Evolutionary conservation across 2,113 vertebrate genomes (phyloP), one percentile per base, ranked within the genome.

Genomic region (Irena cyanogastra): DNA sequence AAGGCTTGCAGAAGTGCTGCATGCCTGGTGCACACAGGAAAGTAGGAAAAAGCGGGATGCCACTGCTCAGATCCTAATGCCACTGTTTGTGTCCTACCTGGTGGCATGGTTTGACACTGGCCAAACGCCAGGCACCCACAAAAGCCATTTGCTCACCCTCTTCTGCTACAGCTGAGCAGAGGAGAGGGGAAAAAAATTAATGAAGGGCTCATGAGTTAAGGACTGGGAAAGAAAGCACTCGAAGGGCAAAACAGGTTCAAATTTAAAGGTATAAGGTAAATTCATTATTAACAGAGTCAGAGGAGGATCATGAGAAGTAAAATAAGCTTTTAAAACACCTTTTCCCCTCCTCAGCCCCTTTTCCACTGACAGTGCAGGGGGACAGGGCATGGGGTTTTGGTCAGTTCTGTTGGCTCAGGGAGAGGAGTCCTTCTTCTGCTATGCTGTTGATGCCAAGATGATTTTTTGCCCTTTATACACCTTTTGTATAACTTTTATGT

Each of bases 51-150:
- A 3, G 24, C 24, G 35, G 1, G 8, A 39, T 41, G 41, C 16
- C 41, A n/a, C 52, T 47, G 28, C 8, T 30, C 1, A 1, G 7
- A 20, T 5, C 56, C 78, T 7, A 3, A 41, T 28, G 24, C 9
- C 27, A n/a, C 47, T 33, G 22, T 19, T 11, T 1, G 1, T 19
- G 22, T 7, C 63, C 27, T 52, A 20, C 7, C 0, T 37, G n/a
- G 20, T 23, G 26, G 17, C 20, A 23, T 13, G 33, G 54, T 47
- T 75, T 59, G n/a, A 47, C 33, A 30, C 18, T 35, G 42, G 41
- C 42, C 41, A 45, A 57, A 74, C 3, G 8, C 53, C 19, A 75
- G 53, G 41, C 53, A 45, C 41, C 18, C 33, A 75, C 24, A 21
- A 17, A 75, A 59, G 54, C 35, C 2, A 28, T n/a, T 19, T 22